Evolutionary conservation across 2,888 invertebrate genomes (phyloP).

Genomic region (Leptothorax acervorum): DNA sequence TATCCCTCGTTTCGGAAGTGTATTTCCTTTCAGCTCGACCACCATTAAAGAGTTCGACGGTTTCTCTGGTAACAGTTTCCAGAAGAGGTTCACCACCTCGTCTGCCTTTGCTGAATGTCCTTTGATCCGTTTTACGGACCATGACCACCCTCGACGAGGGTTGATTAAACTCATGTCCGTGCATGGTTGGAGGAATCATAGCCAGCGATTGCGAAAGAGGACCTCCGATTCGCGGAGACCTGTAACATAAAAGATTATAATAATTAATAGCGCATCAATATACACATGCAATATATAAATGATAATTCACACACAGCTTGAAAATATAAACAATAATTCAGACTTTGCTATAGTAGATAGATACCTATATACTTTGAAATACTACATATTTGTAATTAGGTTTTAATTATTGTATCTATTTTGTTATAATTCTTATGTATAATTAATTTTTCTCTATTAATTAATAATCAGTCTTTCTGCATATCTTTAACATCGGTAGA

Average conservation of each 20-base stretch:
- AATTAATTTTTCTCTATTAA: not conserved
- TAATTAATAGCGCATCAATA: conserved; percentile 1
- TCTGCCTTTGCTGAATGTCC: conserved; percentile 88
- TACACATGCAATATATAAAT: not conserved
- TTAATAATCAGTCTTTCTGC: not conserved
- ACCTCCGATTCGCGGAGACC: conserved; percentile 84
- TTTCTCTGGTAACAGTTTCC: conserved; percentile 89
- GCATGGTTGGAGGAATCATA: conserved; percentile 85
- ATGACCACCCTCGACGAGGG: conserved; percentile 88
- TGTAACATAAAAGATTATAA: conserved; percentile 61
- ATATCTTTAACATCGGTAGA: not conserved
- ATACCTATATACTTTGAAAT: not conserved
- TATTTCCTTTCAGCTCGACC: conserved; percentile 89
- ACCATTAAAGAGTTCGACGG: conserved; percentile 89
- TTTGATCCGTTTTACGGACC: conserved; percentile 90
- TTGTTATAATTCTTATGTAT: not conserved
- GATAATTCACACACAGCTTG: not conserved
- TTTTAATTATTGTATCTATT: not conserved
- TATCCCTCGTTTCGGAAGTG: conserved; percentile 88
- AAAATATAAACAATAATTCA: not conserved
- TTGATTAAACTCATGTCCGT: conserved; percentile 85
- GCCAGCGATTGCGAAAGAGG: conserved; percentile 84
- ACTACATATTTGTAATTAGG: not conserved
- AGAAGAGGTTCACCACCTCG: conserved; percentile 89
- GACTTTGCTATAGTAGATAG: not conserved